Percentiles rank a stretch among this genome's conserved stretches.
Evolutionary conservation across 1,140 invertebrate species (phyloP).

Genomic region (Lepidurus couesii): DNA sequence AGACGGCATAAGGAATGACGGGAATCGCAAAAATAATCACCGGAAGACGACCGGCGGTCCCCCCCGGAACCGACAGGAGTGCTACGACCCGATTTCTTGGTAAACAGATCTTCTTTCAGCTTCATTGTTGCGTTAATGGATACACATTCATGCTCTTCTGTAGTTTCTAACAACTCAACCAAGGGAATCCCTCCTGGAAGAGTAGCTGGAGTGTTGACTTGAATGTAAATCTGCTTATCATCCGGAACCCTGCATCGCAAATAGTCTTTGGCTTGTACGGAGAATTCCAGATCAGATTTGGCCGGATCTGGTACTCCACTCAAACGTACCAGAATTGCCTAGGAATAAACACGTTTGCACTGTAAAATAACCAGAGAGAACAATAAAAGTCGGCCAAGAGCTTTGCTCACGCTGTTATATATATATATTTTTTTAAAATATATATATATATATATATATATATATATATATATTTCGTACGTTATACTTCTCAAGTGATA

Average conservation of each 20-base stretch:
- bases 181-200: neutral
- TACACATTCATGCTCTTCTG: neutral
- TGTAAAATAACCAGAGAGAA: no score
- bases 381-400: no score
- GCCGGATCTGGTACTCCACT: neutral
- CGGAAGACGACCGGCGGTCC: neutral
- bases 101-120: neutral
- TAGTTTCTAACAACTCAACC: neutral
- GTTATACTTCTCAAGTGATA: no score
- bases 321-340: constrained; percentile 12
- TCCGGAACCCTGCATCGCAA: neutral
- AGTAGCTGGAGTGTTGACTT: neutral
- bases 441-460: no score
- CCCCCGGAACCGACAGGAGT: neutral
- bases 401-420: no score
- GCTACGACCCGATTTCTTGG: neutral
- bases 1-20: neutral
- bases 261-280: neutral
- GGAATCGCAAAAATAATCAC: neutral
- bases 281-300: neutral
- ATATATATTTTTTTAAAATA: no score
- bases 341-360: neutral
- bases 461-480: no score
- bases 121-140: constrained; percentile 18
- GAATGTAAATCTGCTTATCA: neutral